Conservation (phyloP, 2,113 vertebrate species). For the Pedionomus torquatus region DNA sequence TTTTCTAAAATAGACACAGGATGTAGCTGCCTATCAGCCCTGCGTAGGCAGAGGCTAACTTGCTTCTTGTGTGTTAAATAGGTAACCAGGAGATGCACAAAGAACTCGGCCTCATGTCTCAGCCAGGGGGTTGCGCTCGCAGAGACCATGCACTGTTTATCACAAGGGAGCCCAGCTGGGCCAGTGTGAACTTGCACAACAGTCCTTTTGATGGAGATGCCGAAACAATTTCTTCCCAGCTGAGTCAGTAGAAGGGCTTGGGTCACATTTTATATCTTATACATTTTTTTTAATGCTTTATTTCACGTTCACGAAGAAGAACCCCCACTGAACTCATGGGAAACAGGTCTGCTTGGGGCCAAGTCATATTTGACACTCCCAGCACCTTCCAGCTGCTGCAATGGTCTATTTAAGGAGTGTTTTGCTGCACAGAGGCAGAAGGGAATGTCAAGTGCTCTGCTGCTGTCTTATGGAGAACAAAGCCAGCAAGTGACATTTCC, state of each 20-base stretch:
- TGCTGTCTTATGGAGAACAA: neutral
- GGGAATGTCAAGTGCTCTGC: neutral
- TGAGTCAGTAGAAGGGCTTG: neutral
- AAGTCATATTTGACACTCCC: neutral
- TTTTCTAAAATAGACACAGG: conserved; percentile 16
- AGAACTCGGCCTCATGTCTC: neutral
- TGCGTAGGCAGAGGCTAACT: neutral
- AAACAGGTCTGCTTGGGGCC: neutral
- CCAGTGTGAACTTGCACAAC: neutral
- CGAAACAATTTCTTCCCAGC: neutral
- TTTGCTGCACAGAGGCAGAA: neutral
- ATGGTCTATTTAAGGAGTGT: neutral
- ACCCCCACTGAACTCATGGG: neutral
- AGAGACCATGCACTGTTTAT: neutral
- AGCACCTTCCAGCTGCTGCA: neutral
- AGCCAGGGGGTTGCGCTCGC: rapidly evolving
- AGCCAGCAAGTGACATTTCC: neutral
- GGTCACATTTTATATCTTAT: neutral
- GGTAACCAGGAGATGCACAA: neutral
- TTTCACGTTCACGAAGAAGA: neutral
- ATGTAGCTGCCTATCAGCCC: neutral
- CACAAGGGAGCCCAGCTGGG: neutral
- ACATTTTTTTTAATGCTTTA: neutral
- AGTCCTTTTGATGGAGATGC: neutral
- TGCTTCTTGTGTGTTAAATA: neutral